These are phyloP conservation scores for Chroicocephalus ridibundus DNA, from an alignment of 2,113 vertebrate species.

Conservation along the genomic window DNA sequence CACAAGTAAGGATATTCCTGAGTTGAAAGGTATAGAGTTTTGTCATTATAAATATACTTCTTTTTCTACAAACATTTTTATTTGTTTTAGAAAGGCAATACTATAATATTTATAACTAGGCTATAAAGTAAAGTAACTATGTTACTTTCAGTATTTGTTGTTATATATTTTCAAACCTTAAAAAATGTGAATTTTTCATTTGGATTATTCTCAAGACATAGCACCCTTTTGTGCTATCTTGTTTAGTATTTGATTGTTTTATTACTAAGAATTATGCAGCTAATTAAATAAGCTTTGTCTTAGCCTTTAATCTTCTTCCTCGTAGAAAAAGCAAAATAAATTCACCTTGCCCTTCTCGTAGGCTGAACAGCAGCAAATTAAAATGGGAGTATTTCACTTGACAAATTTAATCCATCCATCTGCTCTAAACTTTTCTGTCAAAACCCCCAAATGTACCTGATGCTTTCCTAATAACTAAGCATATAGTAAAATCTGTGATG, in stretches of 20 bases:
- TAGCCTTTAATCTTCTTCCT: not conserved
- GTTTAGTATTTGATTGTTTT: not conserved
- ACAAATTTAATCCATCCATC: slow-evolving; percentile 14
- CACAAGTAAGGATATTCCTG: not conserved
- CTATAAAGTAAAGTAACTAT: not conserved
- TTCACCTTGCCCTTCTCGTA: not conserved
- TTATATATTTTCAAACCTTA: not conserved
- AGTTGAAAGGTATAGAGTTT: not conserved
- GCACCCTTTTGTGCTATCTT: not conserved
- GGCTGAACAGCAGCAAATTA: not conserved
- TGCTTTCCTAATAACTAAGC: not conserved
- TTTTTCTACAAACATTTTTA: not conserved
- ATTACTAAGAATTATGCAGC: not conserved
- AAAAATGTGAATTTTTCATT: not conserved
- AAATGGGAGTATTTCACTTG: not conserved
- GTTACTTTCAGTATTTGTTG: not conserved
- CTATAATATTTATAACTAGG: not conserved
- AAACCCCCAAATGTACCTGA: not conserved
- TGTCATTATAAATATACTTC: not conserved
- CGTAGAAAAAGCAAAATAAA: not conserved
- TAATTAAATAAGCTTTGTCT: slow-evolving; percentile 15
- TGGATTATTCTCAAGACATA: not conserved
- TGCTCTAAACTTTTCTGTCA: slow-evolving; percentile 26
- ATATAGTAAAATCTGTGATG: not conserved
- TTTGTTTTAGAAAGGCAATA: not conserved